A percentile compares a stretch with the other conserved stretches of the same genome.
These are phyloP conservation scores for Agrypnia vestita DNA, from an alignment of 1,140 invertebrate species.

Conservation along the genomic window DNA sequence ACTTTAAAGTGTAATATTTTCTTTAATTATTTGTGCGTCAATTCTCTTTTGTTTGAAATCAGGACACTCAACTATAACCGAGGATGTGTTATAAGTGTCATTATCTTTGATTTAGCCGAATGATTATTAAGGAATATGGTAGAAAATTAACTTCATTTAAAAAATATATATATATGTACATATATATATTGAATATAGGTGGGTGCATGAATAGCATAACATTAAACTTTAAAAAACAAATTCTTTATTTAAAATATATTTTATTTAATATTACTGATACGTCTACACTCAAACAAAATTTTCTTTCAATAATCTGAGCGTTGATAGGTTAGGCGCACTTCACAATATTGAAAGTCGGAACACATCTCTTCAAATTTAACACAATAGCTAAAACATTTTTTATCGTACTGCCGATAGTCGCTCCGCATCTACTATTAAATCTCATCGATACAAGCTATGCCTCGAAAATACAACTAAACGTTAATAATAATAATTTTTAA, in stretches of 20 bases:
- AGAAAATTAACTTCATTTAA: too few relatives aligned
- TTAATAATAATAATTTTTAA: constrained; percentile 17
- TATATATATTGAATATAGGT: too few relatives aligned
- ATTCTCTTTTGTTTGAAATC: too few relatives aligned
- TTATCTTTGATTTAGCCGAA: too few relatives aligned
- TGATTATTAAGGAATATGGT: too few relatives aligned
- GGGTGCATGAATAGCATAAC: not conserved
- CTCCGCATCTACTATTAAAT: not conserved
- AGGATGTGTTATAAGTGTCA: too few relatives aligned
- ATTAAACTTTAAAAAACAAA: not conserved
- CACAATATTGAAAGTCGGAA: not conserved
- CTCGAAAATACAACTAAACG: not conserved
- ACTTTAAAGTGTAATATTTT: too few relatives aligned
- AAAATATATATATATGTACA: too few relatives aligned
- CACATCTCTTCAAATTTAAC: not conserved
- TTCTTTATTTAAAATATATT: not conserved
- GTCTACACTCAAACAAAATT: too few relatives aligned
- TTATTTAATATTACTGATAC: constrained; percentile 13
- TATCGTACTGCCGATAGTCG: not conserved
- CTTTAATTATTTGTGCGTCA: too few relatives aligned
- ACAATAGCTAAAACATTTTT: not conserved
- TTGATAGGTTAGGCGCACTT: not conserved
- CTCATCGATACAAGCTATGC: not conserved
- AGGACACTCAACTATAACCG: too few relatives aligned
- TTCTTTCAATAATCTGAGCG: too few relatives aligned